phyloP scores from a whole-genome alignment of 1,140 invertebrate genomes.

The Brachystomella parvula region DNA sequence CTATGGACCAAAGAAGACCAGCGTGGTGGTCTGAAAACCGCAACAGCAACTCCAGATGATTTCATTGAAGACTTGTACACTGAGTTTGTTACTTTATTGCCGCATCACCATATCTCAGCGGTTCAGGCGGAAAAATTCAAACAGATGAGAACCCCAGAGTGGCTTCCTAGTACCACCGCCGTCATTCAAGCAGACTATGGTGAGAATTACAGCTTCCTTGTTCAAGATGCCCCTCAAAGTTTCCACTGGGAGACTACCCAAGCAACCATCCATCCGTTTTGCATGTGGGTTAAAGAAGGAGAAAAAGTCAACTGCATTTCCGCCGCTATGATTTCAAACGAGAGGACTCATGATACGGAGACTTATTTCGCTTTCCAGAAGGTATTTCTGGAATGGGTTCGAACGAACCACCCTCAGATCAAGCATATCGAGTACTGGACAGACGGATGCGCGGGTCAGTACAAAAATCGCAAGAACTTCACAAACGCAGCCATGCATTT shows the following conservation, averaged over 20 bases:
- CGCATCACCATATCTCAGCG: background rate
- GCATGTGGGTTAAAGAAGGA: constrained; percentile 8
- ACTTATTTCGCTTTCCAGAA: constrained; percentile 11
- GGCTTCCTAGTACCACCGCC: background rate
- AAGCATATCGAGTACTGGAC: constrained; percentile 14
- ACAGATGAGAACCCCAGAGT: background rate
- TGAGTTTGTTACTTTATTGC: background rate
- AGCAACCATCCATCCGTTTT: constrained; percentile 37
- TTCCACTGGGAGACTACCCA: constrained; percentile 35
- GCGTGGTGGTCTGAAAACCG: background rate
- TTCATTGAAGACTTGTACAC: background rate
- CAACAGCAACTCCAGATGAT: background rate
- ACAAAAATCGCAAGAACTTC: constrained; percentile 29
- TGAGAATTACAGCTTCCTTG: constrained; percentile 35
- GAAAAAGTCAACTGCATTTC: constrained; percentile 9
- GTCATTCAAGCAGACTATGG: constrained; percentile 33
- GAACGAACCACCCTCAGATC: constrained; percentile 10
- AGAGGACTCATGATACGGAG: constrained; percentile 7
- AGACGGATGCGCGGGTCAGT: constrained; percentile 24
- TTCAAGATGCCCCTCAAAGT: no score
- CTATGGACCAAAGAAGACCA: background rate
- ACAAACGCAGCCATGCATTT: constrained; percentile 9
- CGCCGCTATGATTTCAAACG: constrained; percentile 11
- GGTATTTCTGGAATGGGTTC: background rate
- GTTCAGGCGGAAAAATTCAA: background rate